Evolutionary conservation across 92 coral and sea anemone species (phyloP).

Genomic region (Chrysogorgia sp.): DNA sequence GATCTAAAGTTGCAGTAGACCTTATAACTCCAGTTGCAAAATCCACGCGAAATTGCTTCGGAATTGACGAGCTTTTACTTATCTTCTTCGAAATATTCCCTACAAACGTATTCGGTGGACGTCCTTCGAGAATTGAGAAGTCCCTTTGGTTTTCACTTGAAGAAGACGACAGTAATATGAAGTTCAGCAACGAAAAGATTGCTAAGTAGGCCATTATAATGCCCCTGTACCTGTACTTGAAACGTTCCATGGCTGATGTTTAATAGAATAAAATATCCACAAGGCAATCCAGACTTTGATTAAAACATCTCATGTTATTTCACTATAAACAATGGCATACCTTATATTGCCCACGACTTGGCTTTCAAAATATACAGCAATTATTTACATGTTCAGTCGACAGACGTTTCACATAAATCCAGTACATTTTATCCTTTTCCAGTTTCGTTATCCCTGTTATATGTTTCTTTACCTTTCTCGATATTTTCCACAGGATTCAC

Average conservation of each 20-base stretch:
- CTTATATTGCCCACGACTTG: background rate
- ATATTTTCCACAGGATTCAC: background rate
- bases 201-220: conserved; percentile 3
- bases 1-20: conserved; percentile 64
- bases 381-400: background rate
- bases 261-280: background rate
- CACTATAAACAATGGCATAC: background rate
- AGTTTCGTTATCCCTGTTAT: background rate
- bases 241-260: conserved; percentile 15
- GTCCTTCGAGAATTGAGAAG: conserved; percentile 80
- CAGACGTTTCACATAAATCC: background rate
- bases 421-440: background rate
- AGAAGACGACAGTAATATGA: conserved; percentile 32
- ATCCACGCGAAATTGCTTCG: conserved; percentile 26
- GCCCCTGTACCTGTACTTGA: background rate
- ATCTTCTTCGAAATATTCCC: conserved; percentile 55
- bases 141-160: conserved; percentile 18
- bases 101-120: conserved; percentile 72
- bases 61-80: background rate
- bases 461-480: background rate
- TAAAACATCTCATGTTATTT: background rate
- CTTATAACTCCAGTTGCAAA: conserved; percentile 50
- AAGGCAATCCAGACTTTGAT: background rate
- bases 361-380: background rate
- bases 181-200: background rate